These are phyloP conservation scores for Adelosebastes latens DNA, from an alignment of 2,797 vertebrate genomes.

Conservation along the genomic window DNA sequence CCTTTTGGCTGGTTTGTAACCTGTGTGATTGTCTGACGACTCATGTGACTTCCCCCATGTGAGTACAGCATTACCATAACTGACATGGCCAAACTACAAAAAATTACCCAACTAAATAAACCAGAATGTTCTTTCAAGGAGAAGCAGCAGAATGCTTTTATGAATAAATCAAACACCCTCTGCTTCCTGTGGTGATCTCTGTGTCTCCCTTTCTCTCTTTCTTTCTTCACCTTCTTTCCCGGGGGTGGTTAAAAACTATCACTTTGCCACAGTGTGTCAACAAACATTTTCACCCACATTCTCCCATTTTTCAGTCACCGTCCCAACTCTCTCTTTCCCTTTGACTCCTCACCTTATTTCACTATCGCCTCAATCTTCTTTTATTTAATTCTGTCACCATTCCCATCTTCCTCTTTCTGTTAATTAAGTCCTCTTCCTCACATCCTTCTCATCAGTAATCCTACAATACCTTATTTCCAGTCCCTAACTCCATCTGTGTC, in stretches of 20 bases:
- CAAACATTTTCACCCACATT: slow-evolving; percentile 27
- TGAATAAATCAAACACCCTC: neutral
- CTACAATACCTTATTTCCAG: slow-evolving; percentile 6
- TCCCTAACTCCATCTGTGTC: neutral
- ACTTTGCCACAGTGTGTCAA: slow-evolving; percentile 39
- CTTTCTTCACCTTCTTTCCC: slow-evolving; percentile 14
- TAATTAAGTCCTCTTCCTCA: neutral
- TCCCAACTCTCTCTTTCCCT: neutral
- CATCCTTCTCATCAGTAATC: slow-evolving; percentile 5
- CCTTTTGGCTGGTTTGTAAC: neutral
- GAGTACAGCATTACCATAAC: neutral
- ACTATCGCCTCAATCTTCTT: slow-evolving; percentile 9
- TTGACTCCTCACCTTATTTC: neutral
- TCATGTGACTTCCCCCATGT: neutral
- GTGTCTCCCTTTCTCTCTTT: neutral
- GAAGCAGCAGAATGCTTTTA: neutral
- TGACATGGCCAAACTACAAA: neutral
- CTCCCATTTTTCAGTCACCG: slow-evolving; percentile 15
- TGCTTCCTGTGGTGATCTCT: neutral
- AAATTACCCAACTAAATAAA: neutral
- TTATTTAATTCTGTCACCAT: neutral
- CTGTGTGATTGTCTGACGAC: neutral
- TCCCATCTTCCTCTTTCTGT: neutral
- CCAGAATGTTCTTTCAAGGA: neutral
- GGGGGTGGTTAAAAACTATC: slow-evolving; percentile 25